Conservation (phyloP, 1,140 invertebrate species). For the Drosophila persimilis region DNA sequence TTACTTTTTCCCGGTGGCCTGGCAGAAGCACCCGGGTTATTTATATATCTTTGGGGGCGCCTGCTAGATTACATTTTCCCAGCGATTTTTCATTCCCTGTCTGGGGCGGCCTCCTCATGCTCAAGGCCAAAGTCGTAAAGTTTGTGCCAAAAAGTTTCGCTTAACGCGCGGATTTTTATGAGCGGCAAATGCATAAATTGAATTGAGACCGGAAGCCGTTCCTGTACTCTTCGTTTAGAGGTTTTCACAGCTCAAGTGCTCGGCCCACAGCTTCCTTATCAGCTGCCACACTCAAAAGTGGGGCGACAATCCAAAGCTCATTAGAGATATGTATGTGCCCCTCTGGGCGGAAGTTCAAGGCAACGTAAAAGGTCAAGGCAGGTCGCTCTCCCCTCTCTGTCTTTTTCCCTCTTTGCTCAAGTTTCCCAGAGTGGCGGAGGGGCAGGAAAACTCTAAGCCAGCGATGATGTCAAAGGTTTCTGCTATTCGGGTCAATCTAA, state of each 20-base stretch:
- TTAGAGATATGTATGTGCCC: conserved; percentile 19
- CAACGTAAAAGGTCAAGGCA: conserved; percentile 17
- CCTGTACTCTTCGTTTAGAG: not conserved
- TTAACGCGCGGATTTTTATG: conserved; percentile 58
- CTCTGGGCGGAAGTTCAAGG: conserved; percentile 33
- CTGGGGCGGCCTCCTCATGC: conserved; percentile 20
- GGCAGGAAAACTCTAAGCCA: conserved; percentile 8
- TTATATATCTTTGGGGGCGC: conserved; percentile 63
- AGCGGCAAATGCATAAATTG: conserved; percentile 41
- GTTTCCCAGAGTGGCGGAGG: conserved; percentile 26
- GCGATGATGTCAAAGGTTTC: conserved; percentile 69
- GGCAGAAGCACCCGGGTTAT: conserved; percentile 33
- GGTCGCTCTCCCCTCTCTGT: not conserved
- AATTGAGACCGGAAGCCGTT: conserved; percentile 25
- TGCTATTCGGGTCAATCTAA: conserved; percentile 72
- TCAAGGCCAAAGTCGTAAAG: conserved; percentile 70
- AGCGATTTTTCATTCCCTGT: conserved; percentile 57
- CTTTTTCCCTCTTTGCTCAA: conserved; percentile 18
- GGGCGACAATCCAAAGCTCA: conserved; percentile 32
- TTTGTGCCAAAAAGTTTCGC: conserved; percentile 56
- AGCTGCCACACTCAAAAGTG: no score
- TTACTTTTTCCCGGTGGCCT: conserved; percentile 25
- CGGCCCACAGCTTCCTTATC: conserved; percentile 7
- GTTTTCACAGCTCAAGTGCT: not conserved
- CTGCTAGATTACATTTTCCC: conserved; percentile 59